Conservation (phyloP, 2,113 vertebrate species). For the Ctenodactylus gundi region DNA sequence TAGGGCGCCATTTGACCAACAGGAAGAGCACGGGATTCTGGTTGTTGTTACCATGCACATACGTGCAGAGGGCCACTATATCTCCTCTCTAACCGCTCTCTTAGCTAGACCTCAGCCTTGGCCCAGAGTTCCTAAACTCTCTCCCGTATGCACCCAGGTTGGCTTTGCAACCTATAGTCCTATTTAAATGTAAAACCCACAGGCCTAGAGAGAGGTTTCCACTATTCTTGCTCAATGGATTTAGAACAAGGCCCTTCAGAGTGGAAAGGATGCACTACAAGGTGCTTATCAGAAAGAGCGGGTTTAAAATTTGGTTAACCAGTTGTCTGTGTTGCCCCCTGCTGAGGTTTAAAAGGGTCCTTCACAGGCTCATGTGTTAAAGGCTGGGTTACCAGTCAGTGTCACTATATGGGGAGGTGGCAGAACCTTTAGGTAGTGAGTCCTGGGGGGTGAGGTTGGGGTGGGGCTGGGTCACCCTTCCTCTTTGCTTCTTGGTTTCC, state of each 20-base stretch:
- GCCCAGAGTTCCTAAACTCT: not conserved
- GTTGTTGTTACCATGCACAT: not conserved
- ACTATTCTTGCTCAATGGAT: not conserved
- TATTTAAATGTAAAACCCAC: not conserved
- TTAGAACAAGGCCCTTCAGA: not conserved
- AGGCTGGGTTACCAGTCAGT: not conserved
- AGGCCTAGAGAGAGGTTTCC: not conserved
- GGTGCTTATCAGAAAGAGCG: not conserved
- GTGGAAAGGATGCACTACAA: not conserved
- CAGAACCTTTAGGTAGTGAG: not conserved
- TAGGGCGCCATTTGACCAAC: not conserved
- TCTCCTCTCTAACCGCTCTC: not conserved
- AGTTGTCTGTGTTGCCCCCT: not conserved
- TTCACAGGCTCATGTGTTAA: not conserved
- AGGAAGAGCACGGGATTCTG: not conserved
- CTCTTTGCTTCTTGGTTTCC: not conserved
- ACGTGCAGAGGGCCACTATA: accelerated
- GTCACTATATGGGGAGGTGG: not conserved
- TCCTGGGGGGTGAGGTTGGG: not conserved
- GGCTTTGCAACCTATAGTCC: not conserved
- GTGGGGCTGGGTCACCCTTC: too few species aligned
- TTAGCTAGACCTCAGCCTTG: not conserved
- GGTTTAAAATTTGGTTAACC: not conserved
- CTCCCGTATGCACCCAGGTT: not conserved
- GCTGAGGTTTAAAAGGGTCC: not conserved